phyloP scores from a whole-genome alignment of 2,888 invertebrate species.

The Embidobia sp. region DNA sequence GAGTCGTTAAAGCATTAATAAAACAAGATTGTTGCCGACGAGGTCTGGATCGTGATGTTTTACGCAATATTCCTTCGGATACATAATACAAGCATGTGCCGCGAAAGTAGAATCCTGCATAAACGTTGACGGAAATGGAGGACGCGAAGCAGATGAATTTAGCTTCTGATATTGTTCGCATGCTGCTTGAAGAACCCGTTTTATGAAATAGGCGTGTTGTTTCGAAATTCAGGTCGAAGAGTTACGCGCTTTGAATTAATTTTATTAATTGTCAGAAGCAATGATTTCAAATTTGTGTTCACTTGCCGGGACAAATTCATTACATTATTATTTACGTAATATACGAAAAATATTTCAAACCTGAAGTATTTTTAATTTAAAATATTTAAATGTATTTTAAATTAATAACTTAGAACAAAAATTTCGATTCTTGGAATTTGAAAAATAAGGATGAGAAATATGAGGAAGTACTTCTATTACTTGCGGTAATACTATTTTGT shows the following conservation, averaged over 20 bases:
- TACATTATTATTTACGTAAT: too few relatives aligned
- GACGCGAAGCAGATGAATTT: conserved; percentile 34
- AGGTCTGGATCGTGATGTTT: conserved; percentile 58
- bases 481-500: too few relatives aligned
- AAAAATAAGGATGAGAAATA: too few relatives aligned
- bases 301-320: too few relatives aligned
- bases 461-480: too few relatives aligned
- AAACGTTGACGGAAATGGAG: conserved; percentile 36
- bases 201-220: background rate
- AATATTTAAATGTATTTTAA: too few relatives aligned
- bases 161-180: conserved; percentile 34
- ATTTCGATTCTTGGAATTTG: too few relatives aligned
- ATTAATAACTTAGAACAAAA: too few relatives aligned
- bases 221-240: conserved; percentile 33
- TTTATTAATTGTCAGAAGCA: conserved; percentile 9
- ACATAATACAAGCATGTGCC: conserved; percentile 46
- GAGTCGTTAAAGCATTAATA: conserved; percentile 50
- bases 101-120: conserved; percentile 45
- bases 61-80: conserved; percentile 57
- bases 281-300: conserved; percentile 7
- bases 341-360: too few relatives aligned
- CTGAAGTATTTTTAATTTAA: too few relatives aligned
- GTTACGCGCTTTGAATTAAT: conserved; percentile 6
- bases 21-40: conserved; percentile 62
- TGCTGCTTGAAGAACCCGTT: conserved; percentile 22